Conservation (phyloP, 2,113 vertebrate genomes). For the Caranx melampygus region DNA sequence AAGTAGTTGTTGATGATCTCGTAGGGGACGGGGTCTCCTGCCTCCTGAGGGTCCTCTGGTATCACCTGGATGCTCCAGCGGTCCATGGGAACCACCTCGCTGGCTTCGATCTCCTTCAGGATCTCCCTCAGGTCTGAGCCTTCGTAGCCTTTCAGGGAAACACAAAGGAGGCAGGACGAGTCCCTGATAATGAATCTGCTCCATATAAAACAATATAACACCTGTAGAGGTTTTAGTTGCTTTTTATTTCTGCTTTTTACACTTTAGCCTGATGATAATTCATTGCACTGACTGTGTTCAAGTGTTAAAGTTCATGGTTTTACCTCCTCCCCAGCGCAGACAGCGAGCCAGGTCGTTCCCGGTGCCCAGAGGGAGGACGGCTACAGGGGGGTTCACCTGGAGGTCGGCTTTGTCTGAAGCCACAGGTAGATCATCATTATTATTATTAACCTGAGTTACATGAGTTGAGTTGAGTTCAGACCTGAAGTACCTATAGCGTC, state of each 20-base stretch:
- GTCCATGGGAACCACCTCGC: conserved; percentile 86
- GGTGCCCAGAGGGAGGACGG: conserved; percentile 89
- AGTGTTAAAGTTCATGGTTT: conserved; percentile 12
- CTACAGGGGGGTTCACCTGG: conserved; percentile 84
- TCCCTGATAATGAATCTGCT: too few relatives aligned
- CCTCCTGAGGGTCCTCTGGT: conserved; percentile 81
- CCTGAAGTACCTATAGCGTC: conserved; percentile 88
- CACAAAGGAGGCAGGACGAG: neutral
- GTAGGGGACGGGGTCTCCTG: conserved; percentile 89
- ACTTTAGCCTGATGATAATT: too few relatives aligned
- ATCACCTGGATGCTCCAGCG: conserved; percentile 90
- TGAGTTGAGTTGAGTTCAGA: neutral
- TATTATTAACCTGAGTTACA: neutral
- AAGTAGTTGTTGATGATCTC: conserved; percentile 96
- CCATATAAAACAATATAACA: too few relatives aligned
- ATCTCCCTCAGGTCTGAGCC: conserved; percentile 89
- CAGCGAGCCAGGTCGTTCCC: conserved; percentile 89
- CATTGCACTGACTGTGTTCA: too few relatives aligned
- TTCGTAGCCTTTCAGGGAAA: conserved; percentile 87
- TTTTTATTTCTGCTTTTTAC: too few relatives aligned
- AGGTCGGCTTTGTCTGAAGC: conserved; percentile 88
- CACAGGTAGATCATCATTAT: neutral
- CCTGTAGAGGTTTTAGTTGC: too few relatives aligned
- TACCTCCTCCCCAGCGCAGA: conserved; percentile 94
- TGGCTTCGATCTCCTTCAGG: conserved; percentile 88